Evolutionary conservation across 1,140 invertebrate genomes (phyloP).

Genomic region (Alviniconcha marisindica): DNA sequence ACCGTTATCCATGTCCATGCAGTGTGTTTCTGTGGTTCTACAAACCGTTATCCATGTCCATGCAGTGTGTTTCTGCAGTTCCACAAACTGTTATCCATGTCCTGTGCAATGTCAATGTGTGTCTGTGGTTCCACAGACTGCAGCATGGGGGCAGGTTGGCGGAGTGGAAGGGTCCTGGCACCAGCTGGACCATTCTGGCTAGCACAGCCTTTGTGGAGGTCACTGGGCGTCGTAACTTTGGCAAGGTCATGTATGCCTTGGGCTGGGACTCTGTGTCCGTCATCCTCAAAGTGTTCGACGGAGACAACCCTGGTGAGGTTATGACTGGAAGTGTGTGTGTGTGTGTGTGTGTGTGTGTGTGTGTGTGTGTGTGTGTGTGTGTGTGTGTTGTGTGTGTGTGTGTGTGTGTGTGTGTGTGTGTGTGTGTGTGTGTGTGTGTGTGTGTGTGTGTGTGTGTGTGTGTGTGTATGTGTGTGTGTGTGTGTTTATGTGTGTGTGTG

Average conservation of each 20-base stretch:
- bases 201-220: conserved; percentile 56
- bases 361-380: too few species aligned
- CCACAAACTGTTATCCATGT: too few species aligned
- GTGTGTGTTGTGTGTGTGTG: too few species aligned
- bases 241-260: conserved; percentile 50
- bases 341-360: neutral
- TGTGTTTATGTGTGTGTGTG: too few species aligned
- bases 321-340: neutral
- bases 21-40: too few species aligned
- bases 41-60: too few species aligned
- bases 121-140: neutral
- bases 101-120: too few species aligned
- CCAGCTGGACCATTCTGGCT: conserved; percentile 51
- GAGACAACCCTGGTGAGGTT: conserved; percentile 34
- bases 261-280: conserved; percentile 54
- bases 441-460: neutral
- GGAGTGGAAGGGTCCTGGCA: conserved; percentile 52
- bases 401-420: too few species aligned
- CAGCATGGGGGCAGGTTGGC: conserved; percentile 49
- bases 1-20: too few species aligned
- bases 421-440: too few species aligned
- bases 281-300: conserved; percentile 54
- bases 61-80: too few species aligned
- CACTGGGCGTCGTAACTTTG: conserved; percentile 52
- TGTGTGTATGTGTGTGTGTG: neutral